These are phyloP conservation scores for Taphrorychus bicolor DNA, from an alignment of 2,888 invertebrate genomes.

Conservation along the genomic window DNA sequence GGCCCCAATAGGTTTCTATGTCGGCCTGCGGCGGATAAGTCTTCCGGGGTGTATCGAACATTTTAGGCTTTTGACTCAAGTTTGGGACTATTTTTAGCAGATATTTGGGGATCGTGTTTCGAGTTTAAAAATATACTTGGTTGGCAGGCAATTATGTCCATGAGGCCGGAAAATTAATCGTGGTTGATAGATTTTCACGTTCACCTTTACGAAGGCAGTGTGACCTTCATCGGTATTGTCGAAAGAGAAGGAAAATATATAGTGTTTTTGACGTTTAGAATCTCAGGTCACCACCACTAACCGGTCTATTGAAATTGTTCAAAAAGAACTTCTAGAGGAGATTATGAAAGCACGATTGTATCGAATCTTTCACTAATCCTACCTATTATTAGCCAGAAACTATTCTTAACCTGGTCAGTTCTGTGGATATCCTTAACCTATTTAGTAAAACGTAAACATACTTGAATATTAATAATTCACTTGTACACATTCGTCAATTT, in stretches of 20 bases:
- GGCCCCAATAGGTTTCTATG: too few relatives aligned
- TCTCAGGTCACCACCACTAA: too few relatives aligned
- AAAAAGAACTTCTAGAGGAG: too few relatives aligned
- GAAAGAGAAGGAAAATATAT: background rate
- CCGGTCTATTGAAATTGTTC: too few relatives aligned
- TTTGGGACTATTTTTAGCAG: conserved; percentile 3
- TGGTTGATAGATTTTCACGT: background rate
- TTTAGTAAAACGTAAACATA: background rate
- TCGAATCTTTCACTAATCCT: too few relatives aligned
- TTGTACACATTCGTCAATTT: background rate
- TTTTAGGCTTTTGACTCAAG: background rate
- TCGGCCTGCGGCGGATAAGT: too few relatives aligned
- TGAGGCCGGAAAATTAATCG: conserved; percentile 1
- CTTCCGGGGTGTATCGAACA: too few relatives aligned
- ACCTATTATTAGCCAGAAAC: background rate
- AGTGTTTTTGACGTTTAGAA: too few relatives aligned
- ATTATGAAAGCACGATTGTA: too few relatives aligned
- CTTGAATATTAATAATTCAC: background rate
- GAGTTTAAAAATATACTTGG: conserved; percentile 5
- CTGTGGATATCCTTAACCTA: conserved; percentile 1
- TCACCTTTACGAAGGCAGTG: background rate
- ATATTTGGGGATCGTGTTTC: background rate
- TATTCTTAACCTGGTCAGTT: conserved; percentile 5
- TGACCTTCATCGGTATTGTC: background rate
- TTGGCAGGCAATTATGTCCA: conserved; percentile 14